Base-by-base conservation (phyloP, 1,140 invertebrate genomes). In the Penaeus vannamei region DNA sequence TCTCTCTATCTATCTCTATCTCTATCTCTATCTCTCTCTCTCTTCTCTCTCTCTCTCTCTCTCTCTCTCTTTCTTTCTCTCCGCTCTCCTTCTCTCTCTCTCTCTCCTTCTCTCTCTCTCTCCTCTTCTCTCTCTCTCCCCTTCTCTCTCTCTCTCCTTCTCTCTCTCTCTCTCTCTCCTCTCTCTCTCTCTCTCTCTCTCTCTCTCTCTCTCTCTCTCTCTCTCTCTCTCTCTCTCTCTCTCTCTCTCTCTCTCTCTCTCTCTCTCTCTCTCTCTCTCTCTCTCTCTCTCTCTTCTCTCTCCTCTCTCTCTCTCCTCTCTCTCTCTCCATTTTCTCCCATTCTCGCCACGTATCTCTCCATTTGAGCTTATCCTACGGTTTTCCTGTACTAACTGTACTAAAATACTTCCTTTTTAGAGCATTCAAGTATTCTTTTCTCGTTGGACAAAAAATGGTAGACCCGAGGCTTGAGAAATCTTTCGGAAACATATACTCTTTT, bases 181-280 rank as follows among this genome's bases (percentile, higher is more conserved):
- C 66, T 69, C 66, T 69, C 66, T 19, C 66, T 69, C 20, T 69
- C 66, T 69, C 66, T 69, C 66, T 69, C 29, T 69, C 20, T 69
- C 66, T 69, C 66, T 69, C 29, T 69, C 66, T 69, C 66, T 69
- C 20, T 69, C 66, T 69, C 66, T 69, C 66, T 69, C 66, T 69
- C 66, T 69, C 66, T 69, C 66, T 69, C 66, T 69, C 66, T 69
- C 66, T 69, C 17, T 69, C 66, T 69, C 66, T 69, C 66, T 69
- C 5, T 69, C 66, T 69, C 5, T 69, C 66, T 69, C 66, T 69
- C 66, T 69, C 66, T 69, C 66, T 69, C 66, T 69, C 17, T 69
- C 66, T 69, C 66, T 69, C 66, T 1, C 66, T 69, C 66, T 69
- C 66, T 69, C 66, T 69, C 66, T 69, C 66, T 69, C 66, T 69